Evolutionary conservation across 1,140 invertebrate species (phyloP).

Genomic region (Sitodiplosis mosellana): DNA sequence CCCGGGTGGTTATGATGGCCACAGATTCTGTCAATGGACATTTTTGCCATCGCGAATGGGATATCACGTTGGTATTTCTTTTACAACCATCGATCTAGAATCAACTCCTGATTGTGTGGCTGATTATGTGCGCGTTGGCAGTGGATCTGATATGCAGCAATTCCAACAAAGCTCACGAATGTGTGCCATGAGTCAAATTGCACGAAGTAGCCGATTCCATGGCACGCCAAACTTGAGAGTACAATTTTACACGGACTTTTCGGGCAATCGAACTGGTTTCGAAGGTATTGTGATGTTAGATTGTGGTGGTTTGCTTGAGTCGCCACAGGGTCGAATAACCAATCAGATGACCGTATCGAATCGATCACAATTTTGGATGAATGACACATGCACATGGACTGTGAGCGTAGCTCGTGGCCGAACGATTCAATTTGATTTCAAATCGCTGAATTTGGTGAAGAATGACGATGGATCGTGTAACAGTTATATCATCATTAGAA

Average conservation of each 20-base stretch:
- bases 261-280: slow-evolving; percentile 38
- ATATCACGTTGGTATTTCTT: slow-evolving; percentile 34
- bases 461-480: slow-evolving; percentile 29
- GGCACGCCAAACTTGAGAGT: slow-evolving; percentile 22
- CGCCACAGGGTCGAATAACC: slow-evolving; percentile 22
- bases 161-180: slow-evolving; percentile 28
- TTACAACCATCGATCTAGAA: slow-evolving; percentile 38
- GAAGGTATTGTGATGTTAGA: slow-evolving; percentile 25
- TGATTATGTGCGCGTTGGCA: slow-evolving; percentile 39
- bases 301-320: slow-evolving; percentile 37
- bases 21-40: slow-evolving; percentile 61
- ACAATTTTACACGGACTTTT: slow-evolving; percentile 25
- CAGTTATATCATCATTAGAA: slow-evolving; percentile 47
- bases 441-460: slow-evolving; percentile 33
- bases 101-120: slow-evolving; percentile 29
- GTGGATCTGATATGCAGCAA: slow-evolving; percentile 25
- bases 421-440: slow-evolving; percentile 43
- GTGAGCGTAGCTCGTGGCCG: slow-evolving; percentile 48
- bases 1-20: slow-evolving; percentile 48
- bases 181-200: slow-evolving; percentile 7
- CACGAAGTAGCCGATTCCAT: slow-evolving; percentile 1
- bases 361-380: slow-evolving; percentile 5
- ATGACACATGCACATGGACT: slow-evolving; percentile 42
- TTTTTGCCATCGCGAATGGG: slow-evolving; percentile 33
- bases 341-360: slow-evolving; percentile 10